Conservation (phyloP, 2,113 vertebrate genomes). For the Halcyon malimbica region DNA sequence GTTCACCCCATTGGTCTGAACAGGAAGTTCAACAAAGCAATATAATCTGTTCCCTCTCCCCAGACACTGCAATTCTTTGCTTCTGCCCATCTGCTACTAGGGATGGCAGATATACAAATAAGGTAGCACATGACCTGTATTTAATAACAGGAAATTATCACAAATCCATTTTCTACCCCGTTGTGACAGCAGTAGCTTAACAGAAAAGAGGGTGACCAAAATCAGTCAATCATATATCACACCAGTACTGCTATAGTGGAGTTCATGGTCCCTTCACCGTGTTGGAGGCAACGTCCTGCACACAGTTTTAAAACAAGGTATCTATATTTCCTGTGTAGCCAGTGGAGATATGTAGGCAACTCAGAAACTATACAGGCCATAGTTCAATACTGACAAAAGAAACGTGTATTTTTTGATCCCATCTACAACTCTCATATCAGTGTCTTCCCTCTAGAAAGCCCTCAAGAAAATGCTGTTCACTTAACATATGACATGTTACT, state of each 20-base stretch:
- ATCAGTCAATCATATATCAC: fast-evolving
- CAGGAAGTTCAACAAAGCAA: not conserved
- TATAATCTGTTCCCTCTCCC: not conserved
- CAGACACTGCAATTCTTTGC: not conserved
- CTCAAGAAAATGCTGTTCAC: not conserved
- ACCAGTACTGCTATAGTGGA: fast-evolving
- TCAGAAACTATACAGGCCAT: not conserved
- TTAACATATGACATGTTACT: not conserved
- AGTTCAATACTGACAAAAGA: not conserved
- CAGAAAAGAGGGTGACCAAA: not conserved
- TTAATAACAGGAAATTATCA: not conserved
- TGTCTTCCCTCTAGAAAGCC: not conserved
- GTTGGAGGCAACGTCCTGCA: fast-evolving
- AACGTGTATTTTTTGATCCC: not conserved
- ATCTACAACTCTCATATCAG: not conserved
- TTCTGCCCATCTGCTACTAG: not conserved
- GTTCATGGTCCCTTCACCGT: not conserved
- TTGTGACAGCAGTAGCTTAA: not conserved
- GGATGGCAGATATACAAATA: not conserved
- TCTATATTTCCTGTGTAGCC: not conserved
- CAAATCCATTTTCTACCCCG: not conserved
- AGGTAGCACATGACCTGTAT: not conserved
- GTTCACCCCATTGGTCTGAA: not conserved
- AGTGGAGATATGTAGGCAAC: fast-evolving
- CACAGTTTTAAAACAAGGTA: not conserved